Percentiles rank a stretch among this genome's conserved stretches.
Conservation (phyloP, 1,140 invertebrate species). For the Teleopsis dalmanni region DNA sequence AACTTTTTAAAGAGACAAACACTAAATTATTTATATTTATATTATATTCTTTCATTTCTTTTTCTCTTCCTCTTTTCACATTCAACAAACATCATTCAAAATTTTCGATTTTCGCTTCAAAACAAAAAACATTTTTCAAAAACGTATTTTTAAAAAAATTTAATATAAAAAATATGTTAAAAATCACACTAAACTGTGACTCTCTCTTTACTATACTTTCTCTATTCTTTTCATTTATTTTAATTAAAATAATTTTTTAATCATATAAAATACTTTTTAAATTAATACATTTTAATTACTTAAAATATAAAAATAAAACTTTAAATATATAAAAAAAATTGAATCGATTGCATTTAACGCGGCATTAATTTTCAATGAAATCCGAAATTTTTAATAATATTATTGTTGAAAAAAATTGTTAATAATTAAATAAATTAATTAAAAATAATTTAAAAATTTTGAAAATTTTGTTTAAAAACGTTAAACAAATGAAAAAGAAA, state of each 20-base stretch:
- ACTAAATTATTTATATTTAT: conserved; percentile 43
- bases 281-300: no score
- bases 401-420: conserved; percentile 13
- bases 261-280: no score
- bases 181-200: no score
- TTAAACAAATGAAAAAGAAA: conserved; percentile 34
- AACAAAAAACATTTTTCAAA: not conserved
- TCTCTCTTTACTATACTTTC: no score
- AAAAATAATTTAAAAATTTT: conserved; percentile 19
- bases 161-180: no score
- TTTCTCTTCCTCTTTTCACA: conserved; percentile 33
- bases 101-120: not conserved
- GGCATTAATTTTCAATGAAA: conserved; percentile 19
- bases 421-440: conserved; percentile 14
- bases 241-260: no score
- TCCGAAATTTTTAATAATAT: conserved; percentile 11
- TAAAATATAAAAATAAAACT: not conserved
- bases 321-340: not conserved
- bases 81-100: conserved; percentile 3
- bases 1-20: no score
- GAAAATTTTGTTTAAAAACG: not conserved
- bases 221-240: no score
- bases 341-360: conserved; percentile 40
- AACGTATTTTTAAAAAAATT: not conserved
- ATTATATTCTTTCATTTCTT: conserved; percentile 45